Base-by-base conservation (phyloP, 2,113 vertebrate genomes). In the Lepus americanus region DNA sequence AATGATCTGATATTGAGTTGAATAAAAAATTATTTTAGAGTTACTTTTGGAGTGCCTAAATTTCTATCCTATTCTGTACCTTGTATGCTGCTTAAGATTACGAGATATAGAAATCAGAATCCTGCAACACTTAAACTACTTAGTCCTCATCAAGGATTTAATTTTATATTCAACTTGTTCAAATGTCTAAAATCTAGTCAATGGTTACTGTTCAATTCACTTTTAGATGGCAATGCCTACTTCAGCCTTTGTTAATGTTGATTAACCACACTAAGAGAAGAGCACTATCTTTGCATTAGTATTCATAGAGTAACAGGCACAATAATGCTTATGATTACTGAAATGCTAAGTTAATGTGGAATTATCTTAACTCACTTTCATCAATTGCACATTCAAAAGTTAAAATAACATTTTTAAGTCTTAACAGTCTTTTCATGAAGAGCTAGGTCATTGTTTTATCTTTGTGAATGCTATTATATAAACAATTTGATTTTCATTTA, bases 381-480 rank as follows among this genome's bases (percentile, higher is more conserved):
- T 80, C 63, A 84, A 93, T 80, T 89, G 93, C n/a, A 72, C 27
- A 94, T 91, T 94, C 67, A 81, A 88, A 73, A 90, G 63, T 66
- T 87, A 96, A 95, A 94, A 91, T 80, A 93, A 79, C 55, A 77
- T 89, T 93, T 93, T 89, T 73, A 86, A 76, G 20, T 59, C 33
- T 83, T 80, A 69, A 89, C 49, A 4, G 92, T 78, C 55, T 94
- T 92, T 89, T 87, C 76, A 87, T 39, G 63, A n/a, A 90, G 61
- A 81, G 36, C 81, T 39, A 78, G 61, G 77, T 55, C 11, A 67
- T 90, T 87, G 61, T 89, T 89, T 82, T 67, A 73, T 17, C 33
- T 87, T 95, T 92, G 29, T 77, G 87, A 81, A 93, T 91, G 9
- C 69, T 86, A 84, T 36, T 79, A 33, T 87, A 81, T 29, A 84